Conservation (phyloP, 2,113 vertebrate genomes). For the Malurus melanocephalus region DNA sequence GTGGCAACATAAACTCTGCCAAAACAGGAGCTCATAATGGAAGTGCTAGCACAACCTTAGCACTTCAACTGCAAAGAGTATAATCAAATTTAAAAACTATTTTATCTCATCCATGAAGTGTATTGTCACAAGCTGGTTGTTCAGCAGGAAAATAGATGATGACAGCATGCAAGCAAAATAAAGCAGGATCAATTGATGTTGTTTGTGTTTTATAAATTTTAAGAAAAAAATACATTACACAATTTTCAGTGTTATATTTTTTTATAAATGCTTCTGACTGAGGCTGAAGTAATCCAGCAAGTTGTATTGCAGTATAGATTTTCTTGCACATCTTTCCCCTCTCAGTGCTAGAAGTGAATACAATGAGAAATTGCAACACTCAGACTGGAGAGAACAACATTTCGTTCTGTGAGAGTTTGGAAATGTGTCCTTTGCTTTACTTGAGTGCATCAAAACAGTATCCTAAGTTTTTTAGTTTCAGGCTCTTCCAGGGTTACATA, state of each 20-base stretch:
- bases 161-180: conserved; percentile 53
- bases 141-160: conserved; percentile 28
- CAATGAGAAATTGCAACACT: not conserved
- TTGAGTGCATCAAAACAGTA: not conserved
- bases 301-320: not conserved
- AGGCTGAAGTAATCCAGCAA: not conserved
- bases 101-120: conserved; percentile 39
- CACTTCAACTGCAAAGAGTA: conserved; percentile 47
- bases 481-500: not conserved
- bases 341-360: not conserved
- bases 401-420: not conserved
- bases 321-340: not conserved
- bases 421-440: not conserved
- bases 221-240: conserved; percentile 36
- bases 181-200: conserved; percentile 3
- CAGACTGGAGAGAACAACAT: not conserved
- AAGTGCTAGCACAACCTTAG: conserved; percentile 59
- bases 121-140: conserved; percentile 41
- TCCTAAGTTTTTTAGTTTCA: not conserved
- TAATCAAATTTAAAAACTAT: conserved; percentile 66
- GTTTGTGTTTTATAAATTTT: conserved; percentile 33
- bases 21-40: conserved; percentile 39
- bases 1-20: conserved; percentile 39
- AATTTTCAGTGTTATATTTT: conserved; percentile 31
- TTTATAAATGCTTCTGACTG: conserved; percentile 17